Percentiles rank a stretch among this genome's conserved stretches.
phyloP scores from a whole-genome alignment of 2,113 vertebrate genomes.

The Delphinus delphis region DNA sequence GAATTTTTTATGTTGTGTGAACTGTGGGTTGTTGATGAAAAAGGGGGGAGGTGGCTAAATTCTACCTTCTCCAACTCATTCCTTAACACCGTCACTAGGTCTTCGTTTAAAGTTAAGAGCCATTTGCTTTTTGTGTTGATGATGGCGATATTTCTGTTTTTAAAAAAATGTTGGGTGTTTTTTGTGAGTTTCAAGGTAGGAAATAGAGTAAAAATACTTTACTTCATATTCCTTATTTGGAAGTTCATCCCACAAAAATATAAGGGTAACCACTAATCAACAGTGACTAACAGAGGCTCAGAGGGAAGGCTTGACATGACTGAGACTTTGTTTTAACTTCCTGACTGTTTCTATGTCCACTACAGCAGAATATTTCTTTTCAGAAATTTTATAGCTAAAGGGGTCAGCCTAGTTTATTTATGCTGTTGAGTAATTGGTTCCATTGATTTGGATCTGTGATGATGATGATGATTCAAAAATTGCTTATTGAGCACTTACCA shows the following conservation, averaged over 20 bases:
- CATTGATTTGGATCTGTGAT: neutral
- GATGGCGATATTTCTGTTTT: neutral
- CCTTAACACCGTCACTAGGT: neutral
- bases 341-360: neutral
- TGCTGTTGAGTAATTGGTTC: neutral
- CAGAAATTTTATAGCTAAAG: neutral
- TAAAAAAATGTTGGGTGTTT: neutral
- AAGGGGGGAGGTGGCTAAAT: neutral
- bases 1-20: neutral
- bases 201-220: neutral
- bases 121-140: neutral
- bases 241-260: neutral
- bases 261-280: neutral
- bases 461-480: neutral
- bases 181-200: neutral
- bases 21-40: neutral
- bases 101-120: neutral
- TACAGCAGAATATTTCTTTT: neutral
- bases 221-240: neutral
- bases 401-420: neutral
- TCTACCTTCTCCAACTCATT: neutral
- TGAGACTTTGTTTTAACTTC: neutral
- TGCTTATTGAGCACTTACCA: neutral
- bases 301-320: neutral
- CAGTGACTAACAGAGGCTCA: neutral